Percentiles rank a stretch among this genome's conserved stretches.
These are phyloP conservation scores for Pyrochroa serraticornis DNA, from an alignment of 2,888 invertebrate genomes.

Conservation along the genomic window DNA sequence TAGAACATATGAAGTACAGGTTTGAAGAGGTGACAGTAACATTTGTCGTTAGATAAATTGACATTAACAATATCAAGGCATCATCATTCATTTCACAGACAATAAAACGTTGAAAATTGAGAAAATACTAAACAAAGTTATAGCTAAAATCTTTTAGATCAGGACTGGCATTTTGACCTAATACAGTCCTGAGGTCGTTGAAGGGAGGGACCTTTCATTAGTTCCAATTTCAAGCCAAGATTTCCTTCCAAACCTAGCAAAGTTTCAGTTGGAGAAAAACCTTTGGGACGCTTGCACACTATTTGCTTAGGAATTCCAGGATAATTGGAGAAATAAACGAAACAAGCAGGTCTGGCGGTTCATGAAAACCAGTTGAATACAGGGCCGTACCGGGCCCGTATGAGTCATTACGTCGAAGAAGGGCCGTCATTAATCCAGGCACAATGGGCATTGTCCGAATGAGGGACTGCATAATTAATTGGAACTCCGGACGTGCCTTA, in stretches of 20 bases:
- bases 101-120: too few species aligned
- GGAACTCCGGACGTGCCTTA: conserved; percentile 28
- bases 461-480: conserved; percentile 42
- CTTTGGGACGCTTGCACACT: conserved; percentile 6
- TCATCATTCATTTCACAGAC: too few species aligned
- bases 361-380: conserved; percentile 15
- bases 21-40: too few species aligned
- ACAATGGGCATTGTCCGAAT: conserved; percentile 48
- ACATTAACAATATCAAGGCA: too few species aligned
- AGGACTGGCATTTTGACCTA: too few species aligned
- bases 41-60: too few species aligned
- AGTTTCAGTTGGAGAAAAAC: conserved; percentile 16
- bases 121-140: too few species aligned
- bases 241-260: conserved; percentile 14
- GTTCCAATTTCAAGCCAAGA: conserved; percentile 21
- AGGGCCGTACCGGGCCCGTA: conserved; percentile 19
- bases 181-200: too few species aligned
- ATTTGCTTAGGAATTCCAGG: conserved; percentile 20
- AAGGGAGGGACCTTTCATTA: conserved; percentile 5
- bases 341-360: conserved; percentile 15
- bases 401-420: conserved; percentile 36
- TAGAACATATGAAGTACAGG: too few species aligned
- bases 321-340: conserved; percentile 18
- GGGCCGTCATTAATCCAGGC: conserved; percentile 39
- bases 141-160: too few species aligned